phyloP scores from a whole-genome alignment of 2,888 invertebrate genomes.

The Rhaphigaster nebulosa region DNA sequence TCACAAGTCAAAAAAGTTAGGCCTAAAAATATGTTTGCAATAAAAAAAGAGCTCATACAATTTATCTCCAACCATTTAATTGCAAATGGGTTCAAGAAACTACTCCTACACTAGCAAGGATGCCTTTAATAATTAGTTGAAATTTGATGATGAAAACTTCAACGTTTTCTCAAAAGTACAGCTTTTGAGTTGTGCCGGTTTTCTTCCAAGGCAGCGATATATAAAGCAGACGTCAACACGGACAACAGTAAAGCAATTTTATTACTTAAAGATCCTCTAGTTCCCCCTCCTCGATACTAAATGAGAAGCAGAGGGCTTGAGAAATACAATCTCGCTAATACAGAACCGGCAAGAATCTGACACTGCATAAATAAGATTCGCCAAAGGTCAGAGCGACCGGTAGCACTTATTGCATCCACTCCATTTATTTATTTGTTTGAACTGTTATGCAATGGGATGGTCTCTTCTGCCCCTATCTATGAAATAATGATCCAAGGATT shows the following conservation, averaged over 20 bases:
- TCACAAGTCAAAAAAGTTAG: too few species aligned
- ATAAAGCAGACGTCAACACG: neutral
- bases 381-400: constrained; percentile 34
- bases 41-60: too few species aligned
- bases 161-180: too few species aligned
- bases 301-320: neutral
- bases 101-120: too few species aligned
- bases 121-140: too few species aligned
- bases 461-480: neutral
- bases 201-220: too few species aligned
- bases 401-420: neutral
- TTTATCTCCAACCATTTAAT: too few species aligned
- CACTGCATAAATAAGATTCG: constrained; percentile 31
- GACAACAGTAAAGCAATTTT: neutral
- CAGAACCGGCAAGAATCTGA: constrained; percentile 36
- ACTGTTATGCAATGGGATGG: neutral
- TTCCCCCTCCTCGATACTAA: neutral
- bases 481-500: neutral
- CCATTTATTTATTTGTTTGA: constrained; percentile 39
- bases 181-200: too few species aligned
- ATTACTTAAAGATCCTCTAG: neutral
- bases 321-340: neutral
- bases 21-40: too few species aligned
- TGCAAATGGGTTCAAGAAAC: too few species aligned
- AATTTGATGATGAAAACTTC: too few species aligned